Base-by-base conservation (phyloP, 2,797 vertebrate genomes). In the Catamblyrhynchus diadema region DNA sequence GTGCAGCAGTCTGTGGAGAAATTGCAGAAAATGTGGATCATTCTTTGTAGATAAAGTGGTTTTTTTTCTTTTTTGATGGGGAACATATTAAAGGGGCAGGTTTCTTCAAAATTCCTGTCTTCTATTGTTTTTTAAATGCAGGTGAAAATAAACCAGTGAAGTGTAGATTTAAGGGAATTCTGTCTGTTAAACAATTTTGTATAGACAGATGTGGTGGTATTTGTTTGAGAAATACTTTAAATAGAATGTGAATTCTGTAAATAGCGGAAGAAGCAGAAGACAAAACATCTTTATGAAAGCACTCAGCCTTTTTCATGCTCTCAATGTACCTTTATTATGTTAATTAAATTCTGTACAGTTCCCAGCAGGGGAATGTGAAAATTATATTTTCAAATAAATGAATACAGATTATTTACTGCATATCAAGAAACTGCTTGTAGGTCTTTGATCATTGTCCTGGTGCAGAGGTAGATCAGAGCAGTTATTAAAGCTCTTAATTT, bases 261-360 rank as follows among this genome's bases (percentile, higher is more conserved):
- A 61, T 75, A 81, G 37, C 3, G 1, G n/a, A 73, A 77, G 64
- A 66, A 93, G 24, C 25, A 14, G 4, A 60, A 83, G 50, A 51
- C 75, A 79, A 86, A 94, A 66, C 44, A 56, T 72, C 23, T 65
- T 75, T 79, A 72, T 91, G 73, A 90, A 88, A 81, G 35, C 70
- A 33, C 61, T 94, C 77, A 59, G 69, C 51, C 77, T 73, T 79
- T 91, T 88, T 69, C 51, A 42, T 88, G 77, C 42, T 74, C 75
- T 69, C 41, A 59, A 39, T 78, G 84, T 88, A 72, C 75, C 79
- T 96, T 96, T 95, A 83, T 93, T 96, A 92, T 92, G 82, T 66
- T 94, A 92, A 96, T 93, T 41, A 88, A 84, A 90, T 95, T 93
- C 72, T 5, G 4, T 57, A 45, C 51, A 14, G 27, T 51, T 91